Percentiles rank a stretch among this genome's conserved stretches.
Conservation (phyloP, 2,888 invertebrate genomes). For the Mantis religiosa region DNA sequence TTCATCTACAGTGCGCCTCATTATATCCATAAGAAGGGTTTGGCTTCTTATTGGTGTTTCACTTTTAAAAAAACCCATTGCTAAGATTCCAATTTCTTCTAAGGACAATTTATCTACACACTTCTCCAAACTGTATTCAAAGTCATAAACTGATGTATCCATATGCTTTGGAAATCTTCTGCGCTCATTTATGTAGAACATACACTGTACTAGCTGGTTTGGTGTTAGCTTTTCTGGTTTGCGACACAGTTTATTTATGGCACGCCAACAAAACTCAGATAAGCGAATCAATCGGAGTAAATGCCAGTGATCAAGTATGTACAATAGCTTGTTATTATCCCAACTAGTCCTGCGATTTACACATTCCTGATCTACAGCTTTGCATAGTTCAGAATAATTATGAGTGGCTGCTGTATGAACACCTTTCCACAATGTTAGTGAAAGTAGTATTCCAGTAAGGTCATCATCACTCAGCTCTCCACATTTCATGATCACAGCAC, state of each 20-base stretch:
- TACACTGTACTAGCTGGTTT: constrained; percentile 59
- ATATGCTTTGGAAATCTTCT: constrained; percentile 45
- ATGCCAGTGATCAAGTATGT: constrained; percentile 62
- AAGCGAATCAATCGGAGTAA: constrained; percentile 52
- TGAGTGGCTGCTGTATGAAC: constrained; percentile 50
- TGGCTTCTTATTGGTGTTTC: constrained; percentile 57
- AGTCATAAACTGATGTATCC: constrained; percentile 58
- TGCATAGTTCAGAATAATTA: constrained; percentile 63
- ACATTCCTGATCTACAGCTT: constrained; percentile 63
- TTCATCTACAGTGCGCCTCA: constrained; percentile 51
- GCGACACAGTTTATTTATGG: constrained; percentile 53
- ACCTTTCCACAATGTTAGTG: constrained; percentile 51
- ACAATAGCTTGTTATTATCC: constrained; percentile 53
- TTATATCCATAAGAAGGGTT: constrained; percentile 49
- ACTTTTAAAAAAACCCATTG: constrained; percentile 76
- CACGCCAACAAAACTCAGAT: constrained; percentile 54
- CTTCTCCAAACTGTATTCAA: constrained; percentile 55
- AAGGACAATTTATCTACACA: constrained; percentile 54
- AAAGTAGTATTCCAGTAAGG: constrained; percentile 51
- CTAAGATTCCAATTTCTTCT: constrained; percentile 66
- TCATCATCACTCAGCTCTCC: constrained; percentile 55
- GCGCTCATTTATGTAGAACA: constrained; percentile 62
- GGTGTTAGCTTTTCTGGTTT: constrained; percentile 57
- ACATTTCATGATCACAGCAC: constrained; percentile 48
- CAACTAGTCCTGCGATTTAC: constrained; percentile 48